Base-by-base conservation (phyloP, 2,888 invertebrate species). In the Drosophila maculinotata region DNA sequence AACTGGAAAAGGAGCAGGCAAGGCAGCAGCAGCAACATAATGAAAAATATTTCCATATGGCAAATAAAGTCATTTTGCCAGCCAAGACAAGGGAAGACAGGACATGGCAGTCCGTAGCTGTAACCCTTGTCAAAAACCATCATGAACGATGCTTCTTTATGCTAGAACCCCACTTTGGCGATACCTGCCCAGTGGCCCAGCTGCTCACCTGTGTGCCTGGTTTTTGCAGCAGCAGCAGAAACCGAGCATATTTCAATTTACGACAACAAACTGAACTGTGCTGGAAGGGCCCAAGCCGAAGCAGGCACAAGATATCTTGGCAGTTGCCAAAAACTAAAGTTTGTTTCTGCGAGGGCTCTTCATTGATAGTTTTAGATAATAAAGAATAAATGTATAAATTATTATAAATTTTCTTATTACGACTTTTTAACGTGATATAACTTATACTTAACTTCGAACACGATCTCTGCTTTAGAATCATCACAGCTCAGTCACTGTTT, bases 21-120 rank as follows among this genome's bases (percentile, higher is more conserved):
- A 45, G 35, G 17, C 20, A 45, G 33, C 38, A 42, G 38, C 10
- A 17, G 47, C 47, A 42, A 44, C 65, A 81, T 82, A 82, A 82
- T 82, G 87, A 77, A 82, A 82, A 85, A 80, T 80, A 87, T 82
- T 82, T 82, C 87, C 87, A 82, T 82, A 82, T 82, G 83, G 82
- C 81, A 86, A 86, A 84, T 80, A 86, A 83, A 86, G 87, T 84
- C 87, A 86, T 84, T 69, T 72, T 65, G 82, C 58, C 51, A 59
- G 45, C 23, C 9, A 36, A 36, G 42, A 35, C 42, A 64, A 54
- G 53, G 42, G 44, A 38, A 38, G 56, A 31, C 53, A 41, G 47
- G 52, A 36, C 44, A 38, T 31, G 56, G 60, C 36, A 41, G 48
- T 44, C 39, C 39, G 52, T 47, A 44, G 48, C 52, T 31, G 67